A percentile compares a stretch with the other conserved stretches of the same genome.
Evolutionary conservation across 2,113 vertebrate genomes (phyloP).

Genomic region (Cyphomyrus plagiostoma): DNA sequence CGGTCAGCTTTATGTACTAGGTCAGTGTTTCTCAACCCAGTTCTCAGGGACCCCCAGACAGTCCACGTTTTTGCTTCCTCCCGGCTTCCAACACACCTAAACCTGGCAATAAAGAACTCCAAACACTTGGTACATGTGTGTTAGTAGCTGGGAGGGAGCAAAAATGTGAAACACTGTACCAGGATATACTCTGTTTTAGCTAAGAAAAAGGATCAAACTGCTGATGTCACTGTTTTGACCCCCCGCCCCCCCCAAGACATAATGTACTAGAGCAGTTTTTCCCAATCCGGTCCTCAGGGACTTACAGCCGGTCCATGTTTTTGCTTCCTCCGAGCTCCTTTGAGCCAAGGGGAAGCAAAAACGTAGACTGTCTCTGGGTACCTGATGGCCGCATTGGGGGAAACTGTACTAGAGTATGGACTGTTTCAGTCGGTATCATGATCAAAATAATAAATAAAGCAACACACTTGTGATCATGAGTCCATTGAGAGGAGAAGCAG

Average conservation of each 20-base stretch:
- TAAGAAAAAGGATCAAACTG: not conserved
- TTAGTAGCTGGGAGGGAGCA: not conserved
- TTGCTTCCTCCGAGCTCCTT: too few species aligned
- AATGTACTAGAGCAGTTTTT: not conserved
- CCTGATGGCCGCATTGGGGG: too few species aligned
- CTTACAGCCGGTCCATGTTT: too few species aligned
- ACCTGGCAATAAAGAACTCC: not conserved
- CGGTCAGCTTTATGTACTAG: not conserved
- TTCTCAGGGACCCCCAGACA: not conserved
- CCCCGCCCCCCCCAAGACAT: not conserved
- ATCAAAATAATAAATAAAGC: not conserved
- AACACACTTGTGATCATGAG: not conserved
- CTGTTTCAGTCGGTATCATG: not conserved
- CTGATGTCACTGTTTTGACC: not conserved
- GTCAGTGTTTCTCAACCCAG: not conserved
- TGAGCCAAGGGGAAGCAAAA: too few species aligned
- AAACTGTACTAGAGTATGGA: not conserved
- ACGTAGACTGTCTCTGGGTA: too few species aligned
- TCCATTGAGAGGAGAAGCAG: not conserved
- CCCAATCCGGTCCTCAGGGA: too few species aligned
- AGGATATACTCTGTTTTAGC: not conserved
- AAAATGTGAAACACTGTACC: not conserved
- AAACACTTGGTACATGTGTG: not conserved
- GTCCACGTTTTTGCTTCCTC: not conserved
- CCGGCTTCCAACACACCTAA: not conserved